phyloP scores from a whole-genome alignment of 2,797 vertebrate genomes.

The Betta splendens region DNA sequence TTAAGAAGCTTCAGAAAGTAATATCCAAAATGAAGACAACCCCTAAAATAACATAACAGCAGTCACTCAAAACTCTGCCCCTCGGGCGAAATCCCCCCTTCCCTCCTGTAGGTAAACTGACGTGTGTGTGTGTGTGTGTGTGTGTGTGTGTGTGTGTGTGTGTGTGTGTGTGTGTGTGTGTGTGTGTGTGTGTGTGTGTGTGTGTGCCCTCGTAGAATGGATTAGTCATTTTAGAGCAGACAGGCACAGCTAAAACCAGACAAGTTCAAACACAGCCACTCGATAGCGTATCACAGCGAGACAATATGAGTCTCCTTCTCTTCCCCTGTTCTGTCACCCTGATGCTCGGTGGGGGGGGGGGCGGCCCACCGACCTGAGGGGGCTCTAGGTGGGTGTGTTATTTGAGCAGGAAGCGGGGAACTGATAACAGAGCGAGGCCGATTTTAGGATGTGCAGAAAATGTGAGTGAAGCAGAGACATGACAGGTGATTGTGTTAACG shows the following conservation, averaged over 20 bases:
- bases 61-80: constrained; percentile 43
- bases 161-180: constrained; percentile 19
- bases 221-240: constrained; percentile 76
- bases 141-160: constrained; percentile 27
- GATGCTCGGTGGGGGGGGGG: constrained; percentile 39
- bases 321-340: constrained; percentile 53
- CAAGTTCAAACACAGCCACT: constrained; percentile 74
- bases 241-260: constrained; percentile 58
- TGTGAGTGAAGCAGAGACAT: constrained; percentile 49
- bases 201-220: constrained; percentile 59
- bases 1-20: background rate
- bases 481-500: constrained; percentile 62
- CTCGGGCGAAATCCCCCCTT: constrained; percentile 43
- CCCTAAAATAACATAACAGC: too few species aligned
- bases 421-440: constrained; percentile 30
- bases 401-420: constrained; percentile 50
- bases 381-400: constrained; percentile 14
- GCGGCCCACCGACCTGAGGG: constrained; percentile 50
- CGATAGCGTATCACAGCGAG: constrained; percentile 49
- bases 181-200: constrained; percentile 26
- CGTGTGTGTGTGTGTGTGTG: constrained; percentile 18
- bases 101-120: constrained; percentile 42
- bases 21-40: constrained; percentile 23
- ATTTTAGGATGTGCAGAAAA: constrained; percentile 15
- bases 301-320: constrained; percentile 64